Base-by-base conservation (phyloP, 2,113 vertebrate species). In the Perca schrenkii region DNA sequence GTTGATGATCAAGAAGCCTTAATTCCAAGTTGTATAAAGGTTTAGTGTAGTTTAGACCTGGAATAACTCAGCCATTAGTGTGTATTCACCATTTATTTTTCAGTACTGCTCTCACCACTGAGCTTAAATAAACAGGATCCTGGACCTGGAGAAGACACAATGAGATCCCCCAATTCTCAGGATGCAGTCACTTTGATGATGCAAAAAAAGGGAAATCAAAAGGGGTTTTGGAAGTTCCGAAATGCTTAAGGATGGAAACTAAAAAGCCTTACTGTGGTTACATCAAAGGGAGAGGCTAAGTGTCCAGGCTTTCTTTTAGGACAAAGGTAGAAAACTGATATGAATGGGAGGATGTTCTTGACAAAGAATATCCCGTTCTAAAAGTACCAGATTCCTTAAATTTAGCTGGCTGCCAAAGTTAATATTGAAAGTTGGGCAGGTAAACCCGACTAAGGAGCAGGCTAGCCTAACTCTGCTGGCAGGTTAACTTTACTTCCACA, bases 181-280 rank as follows among this genome's bases (percentile, higher is more conserved):
- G 50, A 54, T 60, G 15, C 11, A 80, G 75, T 54, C 40, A 71
- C 85, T 91, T 91, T 89, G 86, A 89, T 88, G 80, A 21, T 79
- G 63, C 0, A 65, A 70, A 56, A 76, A 71, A 77, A 40, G 4
- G 40, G 4, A 79, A 74, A 80, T 80, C 28, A 72, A 83, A 82
- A 62, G 16, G 8, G 14, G 54, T 64, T 83, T 77, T 76, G 62
- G 50, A 63, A 73, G 40, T 84, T 78, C 75, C 49, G 22, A 78
- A 81, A 79, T 65, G 72, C 31, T 52, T 64, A 80, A 53, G 19
- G 43, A 74, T 71, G 36, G 73, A 80, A 77, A 75, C 66, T 61
- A 67, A 87, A 87, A 83, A 80, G 75, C 62, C 4, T 50, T 52
- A 65, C n/a, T 78, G 54, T 67, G 50, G 64, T 74, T 79, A 67